phyloP scores from a whole-genome alignment of 2,888 invertebrate genomes.

The Elmis aenea region DNA sequence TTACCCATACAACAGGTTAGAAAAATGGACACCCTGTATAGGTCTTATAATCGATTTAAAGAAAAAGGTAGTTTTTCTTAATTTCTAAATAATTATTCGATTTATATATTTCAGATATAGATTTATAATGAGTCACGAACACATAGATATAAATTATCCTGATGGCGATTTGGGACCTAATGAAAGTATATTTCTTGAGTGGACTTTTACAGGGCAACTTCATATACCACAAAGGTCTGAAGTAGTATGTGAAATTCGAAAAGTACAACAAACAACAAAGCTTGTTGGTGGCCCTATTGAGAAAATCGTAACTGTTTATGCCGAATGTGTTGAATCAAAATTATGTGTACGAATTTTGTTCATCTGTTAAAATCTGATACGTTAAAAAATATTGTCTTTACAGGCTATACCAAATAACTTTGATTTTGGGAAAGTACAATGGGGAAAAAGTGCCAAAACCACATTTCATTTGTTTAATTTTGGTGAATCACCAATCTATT shows the following conservation, averaged over 20 bases:
- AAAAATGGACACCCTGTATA: too few species aligned
- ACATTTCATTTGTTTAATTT: constrained; percentile 44
- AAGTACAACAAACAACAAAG: constrained; percentile 6
- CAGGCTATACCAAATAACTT: constrained; percentile 43
- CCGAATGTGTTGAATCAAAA: constrained; percentile 19
- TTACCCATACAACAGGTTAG: too few species aligned
- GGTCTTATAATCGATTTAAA: too few species aligned
- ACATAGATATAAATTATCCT: constrained; percentile 20
- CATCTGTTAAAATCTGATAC: constrained; percentile 1
- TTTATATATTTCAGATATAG: constrained; percentile 16
- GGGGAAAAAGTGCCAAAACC: constrained; percentile 29
- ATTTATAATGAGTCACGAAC: constrained; percentile 18
- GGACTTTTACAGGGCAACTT: constrained; percentile 15
- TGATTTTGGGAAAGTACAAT: constrained; percentile 36
- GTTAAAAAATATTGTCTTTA: constrained; percentile 10
- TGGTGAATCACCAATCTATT: constrained; percentile 42
- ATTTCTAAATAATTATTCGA: too few species aligned
- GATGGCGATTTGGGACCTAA: constrained; percentile 27
- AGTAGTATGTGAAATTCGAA: constrained; percentile 15
- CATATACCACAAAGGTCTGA: constrained; percentile 3
- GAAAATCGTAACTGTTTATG: constrained; percentile 13
- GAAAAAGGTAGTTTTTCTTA: too few species aligned
- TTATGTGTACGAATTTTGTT: constrained; percentile 21
- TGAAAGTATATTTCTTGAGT: constrained; percentile 21
- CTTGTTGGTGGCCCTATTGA: constrained; percentile 11